Evolutionary conservation across 2,113 vertebrate genomes (phyloP), one percentile per base, ranked within the genome.

Genomic region (Cromileptes altivelis): DNA sequence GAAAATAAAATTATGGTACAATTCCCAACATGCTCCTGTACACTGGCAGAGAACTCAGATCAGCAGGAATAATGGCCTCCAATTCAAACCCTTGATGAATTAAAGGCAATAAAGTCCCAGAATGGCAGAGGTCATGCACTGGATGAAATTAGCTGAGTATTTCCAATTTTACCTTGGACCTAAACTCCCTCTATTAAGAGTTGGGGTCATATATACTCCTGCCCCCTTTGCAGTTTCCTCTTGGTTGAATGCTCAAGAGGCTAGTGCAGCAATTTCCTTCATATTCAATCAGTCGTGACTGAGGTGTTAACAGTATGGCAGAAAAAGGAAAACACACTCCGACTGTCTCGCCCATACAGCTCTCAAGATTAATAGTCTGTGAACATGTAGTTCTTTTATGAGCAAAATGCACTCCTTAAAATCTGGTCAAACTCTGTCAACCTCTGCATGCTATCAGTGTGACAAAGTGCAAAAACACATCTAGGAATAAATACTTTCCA

Each of bases 151-250:
- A 85, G 72, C 60, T 56, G 78, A 78, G 75, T 69, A 78, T 93
- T 92, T 91, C 71, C 89, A 93, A 88, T 90, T 88, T 90, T 64
- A 80, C 83, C 81, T 86, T 27, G 10, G 64, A 84, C 61, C 56
- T 80, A 33, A 65, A 76, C 83, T 70, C 82, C 75, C 63, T 65
- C 52, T 70, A n/a, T 75, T 70, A 71, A 80, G 81, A 60, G 49
- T 47, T 25, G 0, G 78, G 78, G 89, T 89, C 87, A 77, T 56
- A 77, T 53, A 70, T 78, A 58, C 53, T 63, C 37, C 19, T 67
- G 70, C 65, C 68, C 57, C 19, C 45, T 27, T 30, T 62, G 23
- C 76, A 58, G 37, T 80, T 93, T 80, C 84, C 40, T 68, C 67
- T 68, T 27, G 49, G 55, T 71, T 78, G 77, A 89, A 85, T 68